Base-by-base conservation (phyloP, 2,113 vertebrate genomes). In the Heloderma charlesbogerti region DNA sequence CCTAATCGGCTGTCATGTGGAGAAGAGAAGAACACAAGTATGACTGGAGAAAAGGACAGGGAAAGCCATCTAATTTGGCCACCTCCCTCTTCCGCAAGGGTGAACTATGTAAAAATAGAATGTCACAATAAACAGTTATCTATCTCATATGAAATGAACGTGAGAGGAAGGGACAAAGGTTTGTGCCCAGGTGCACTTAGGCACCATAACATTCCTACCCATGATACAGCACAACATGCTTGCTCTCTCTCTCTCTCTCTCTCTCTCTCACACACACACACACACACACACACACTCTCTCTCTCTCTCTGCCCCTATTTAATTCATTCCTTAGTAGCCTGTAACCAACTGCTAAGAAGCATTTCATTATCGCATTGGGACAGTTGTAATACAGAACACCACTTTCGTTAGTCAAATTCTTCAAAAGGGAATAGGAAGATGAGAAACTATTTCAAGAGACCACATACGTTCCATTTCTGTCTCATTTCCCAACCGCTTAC, bases 141-240 rank as follows among this genome's bases (percentile, higher is more conserved):
- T 45, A 48, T 66, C 80, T 37, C 78, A 86, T 66, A 34, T 1
- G 74, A 79, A 75, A 0, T 0, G 51, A 92, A 87, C 18, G 25
- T 43, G 1, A 94, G 84, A 57, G 4, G 37, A 13, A 15, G 66
- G 43, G 37, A 31, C 1, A 0, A 1, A 45, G 15, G 22, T 43
- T 4, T 10, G 31, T 20, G 45, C 78, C 72, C 86, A 86, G 74
- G 67, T 88, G 88, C 87, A 81, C 54, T 51, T 63, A 6, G 13
- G 8, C 31, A 74, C 22, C 25, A 63, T 0, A 0, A 63, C 84
- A 8, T 37, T 83, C 88, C 80, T 77, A 40, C 51, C n/a, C 51
- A 78, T n/a, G 67, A 45, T n/a, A 48, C 37, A n/a, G 84, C 82
- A 45, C 89, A n/a, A 48, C 40, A 85, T 79, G 45, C 34, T 54